Evolutionary conservation across 2,113 vertebrate species (phyloP).

Genomic region (Bombycilla garrulus): DNA sequence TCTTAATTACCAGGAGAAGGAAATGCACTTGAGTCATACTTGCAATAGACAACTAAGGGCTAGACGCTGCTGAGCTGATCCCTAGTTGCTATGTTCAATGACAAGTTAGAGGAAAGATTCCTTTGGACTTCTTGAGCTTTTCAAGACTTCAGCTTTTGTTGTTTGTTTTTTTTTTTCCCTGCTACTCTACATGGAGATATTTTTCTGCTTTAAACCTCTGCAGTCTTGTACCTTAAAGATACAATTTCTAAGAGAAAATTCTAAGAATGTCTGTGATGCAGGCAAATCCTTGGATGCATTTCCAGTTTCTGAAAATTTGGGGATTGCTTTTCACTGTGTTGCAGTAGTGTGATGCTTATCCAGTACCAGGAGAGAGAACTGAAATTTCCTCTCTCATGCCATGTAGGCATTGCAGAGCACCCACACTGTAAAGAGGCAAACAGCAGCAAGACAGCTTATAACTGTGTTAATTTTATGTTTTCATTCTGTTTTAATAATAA

Average conservation of each 20-base stretch:
- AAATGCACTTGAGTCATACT: background rate
- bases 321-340: background rate
- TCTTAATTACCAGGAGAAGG: background rate
- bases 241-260: background rate
- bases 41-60: background rate
- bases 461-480: background rate
- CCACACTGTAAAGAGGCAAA: background rate
- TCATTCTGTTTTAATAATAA: background rate
- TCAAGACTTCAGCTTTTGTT: background rate
- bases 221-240: background rate
- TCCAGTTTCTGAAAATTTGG: background rate
- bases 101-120: background rate
- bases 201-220: background rate
- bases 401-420: fast-evolving
- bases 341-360: background rate
- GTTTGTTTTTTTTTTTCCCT: background rate
- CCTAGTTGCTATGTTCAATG: background rate
- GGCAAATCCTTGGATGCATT: background rate
- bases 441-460: background rate
- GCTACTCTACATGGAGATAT: background rate
- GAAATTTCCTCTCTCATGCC: background rate
- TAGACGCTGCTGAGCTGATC: background rate
- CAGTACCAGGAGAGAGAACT: background rate
- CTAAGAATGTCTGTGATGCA: background rate
- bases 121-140: background rate